Evolutionary conservation across 2,888 invertebrate genomes (phyloP), one percentile per base, ranked within the genome.

Genomic region (Nephrotoma guestfalica): DNA sequence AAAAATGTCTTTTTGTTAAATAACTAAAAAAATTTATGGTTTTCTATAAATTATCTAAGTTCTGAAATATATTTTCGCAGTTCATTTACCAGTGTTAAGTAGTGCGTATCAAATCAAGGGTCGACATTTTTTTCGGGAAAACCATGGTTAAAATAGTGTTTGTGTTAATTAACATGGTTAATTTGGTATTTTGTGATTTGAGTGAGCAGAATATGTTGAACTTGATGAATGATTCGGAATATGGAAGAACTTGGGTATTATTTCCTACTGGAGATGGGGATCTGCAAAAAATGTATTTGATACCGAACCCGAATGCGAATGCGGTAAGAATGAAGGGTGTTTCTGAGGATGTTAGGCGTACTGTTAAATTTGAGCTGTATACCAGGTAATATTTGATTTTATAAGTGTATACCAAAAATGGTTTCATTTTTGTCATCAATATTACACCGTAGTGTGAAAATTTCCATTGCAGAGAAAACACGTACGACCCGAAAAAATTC

Each of bases 231-330:
- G 90, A 91, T 87, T 90, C 91, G 87, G 90, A 91, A 86, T 92
- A 91, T 88, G 91, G 90, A 83, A 89, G 89, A 87, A 91, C 92
- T 6, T 91, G 91, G 91, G 90, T 91, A 85, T 91, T 91, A 87
- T 91, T 91, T 91, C 90, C 92, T 18, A 91, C 92, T 88, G 91
- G 91, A 0, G 89, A 91, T 88, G 92, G 91, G 4, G 89, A 90
- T 2, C 90, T 91, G 0, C 90, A 91, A 88, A 90, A 91, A 85
- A 90, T 90, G 2, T 91, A 91, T 88, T 88, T 91, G 86, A 89
- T 90, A 2, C 91, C 90, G 6, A 90, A 90, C 30, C 30, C 18
- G 40, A 30, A 89, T 89, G 18, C 90, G 89, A 18, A 13, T 42
- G 3, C 0, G 9, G 15, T 18, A 40, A 15, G 1, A 1, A n/a